Base-by-base conservation (phyloP, 2,797 vertebrate genomes). In the Pampus argenteus region DNA sequence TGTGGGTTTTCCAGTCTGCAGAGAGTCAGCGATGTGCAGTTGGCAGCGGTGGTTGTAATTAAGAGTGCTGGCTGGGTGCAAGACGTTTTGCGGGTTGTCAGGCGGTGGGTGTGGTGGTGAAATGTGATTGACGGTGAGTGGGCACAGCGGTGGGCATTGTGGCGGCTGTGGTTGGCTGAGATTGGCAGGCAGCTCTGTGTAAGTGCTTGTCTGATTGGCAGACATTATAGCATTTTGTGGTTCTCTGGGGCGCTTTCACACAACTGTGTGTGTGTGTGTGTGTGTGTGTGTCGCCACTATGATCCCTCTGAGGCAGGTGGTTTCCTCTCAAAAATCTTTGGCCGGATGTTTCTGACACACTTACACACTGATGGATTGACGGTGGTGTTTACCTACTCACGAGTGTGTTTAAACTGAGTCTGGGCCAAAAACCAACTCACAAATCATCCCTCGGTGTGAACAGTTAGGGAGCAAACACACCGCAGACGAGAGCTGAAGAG, bases 171-270 rank as follows among this genome's bases (percentile, higher is more conserved):
- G 86, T 79, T 5, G 66, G 69, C 63, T 36, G 29, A 65, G 90
- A 93, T 87, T 90, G 88, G 86, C 91, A 90, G 87, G 58, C 84
- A 5, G 76, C 51, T 80, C 48, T 65, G 61, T 70, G 71, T 72
- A 78, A 89, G 84, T 79, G 81, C 79, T 85, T 78, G 64, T 45
- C 66, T 86, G 85, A 91, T 80, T 76, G 67, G 82, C 81, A 66
- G 80, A 79, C 76, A 52, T 82, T 85, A 78, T 47, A 66, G 76
- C 70, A 76, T 63, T 85, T 71, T 77, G 85, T 76, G 82, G 66
- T 86, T 76, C 79, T 84, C 76, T 3, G 25, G 76, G 68, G 84
- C 28, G 83, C 81, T 71, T 86, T 88, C 45, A 65, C 67, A 69
- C 73, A 72, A 62, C 84, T 47, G 31, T 10, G 59, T 65, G 71